Evolutionary conservation across 92 coral and sea anemone species (phyloP), one percentile per base, ranked within the genome.

Genomic region (Montipora capitata): DNA sequence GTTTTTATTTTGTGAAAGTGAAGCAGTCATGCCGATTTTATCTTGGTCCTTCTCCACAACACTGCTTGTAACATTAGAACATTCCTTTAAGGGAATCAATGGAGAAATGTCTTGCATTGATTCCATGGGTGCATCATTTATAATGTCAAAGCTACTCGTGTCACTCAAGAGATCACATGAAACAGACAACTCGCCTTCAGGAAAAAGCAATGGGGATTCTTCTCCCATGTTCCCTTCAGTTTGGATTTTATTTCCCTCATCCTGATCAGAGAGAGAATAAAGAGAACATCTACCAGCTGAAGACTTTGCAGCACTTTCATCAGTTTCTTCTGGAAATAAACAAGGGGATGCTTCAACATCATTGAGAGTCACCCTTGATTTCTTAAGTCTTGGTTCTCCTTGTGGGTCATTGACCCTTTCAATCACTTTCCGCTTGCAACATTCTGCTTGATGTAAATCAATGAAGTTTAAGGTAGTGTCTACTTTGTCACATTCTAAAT

Each of bases 251-350:
- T 54, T 12, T 54, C 61, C 14, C 16, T 54, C 13, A 54, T 54
- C 61, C 61, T 16, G 67, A 61, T 61, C 35, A 17, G 27, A 61
- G 9, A 15, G 15, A 4, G 67, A 58, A 58, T 15, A 10, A 58
- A 8, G 7, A 15, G 15, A 2, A 8, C 7, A 9, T 0, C 70
- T 17, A 39, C 16, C 49, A 11, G 14, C 6, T 2, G 48, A 14
- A 39, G 74, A 35, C 7, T 69, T 69, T 69, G 51, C 14, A 1
- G 82, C 40, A 4, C 59, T 41, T 62, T 59, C 82, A 12, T 15
- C 64, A 20, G 41, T 78, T 78, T 78, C 82, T 48, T 14, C 82
- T 17, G 71, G 14, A 66, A 45, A 66, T 52, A 80, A 68, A 10
- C 68, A 67, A 1, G 85, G 85, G n/a, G 85, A 80, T 10, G 15